Evolutionary conservation across 2,888 invertebrate genomes (phyloP), one percentile per base, ranked within the genome.

Genomic region (Strigamia crassipes): DNA sequence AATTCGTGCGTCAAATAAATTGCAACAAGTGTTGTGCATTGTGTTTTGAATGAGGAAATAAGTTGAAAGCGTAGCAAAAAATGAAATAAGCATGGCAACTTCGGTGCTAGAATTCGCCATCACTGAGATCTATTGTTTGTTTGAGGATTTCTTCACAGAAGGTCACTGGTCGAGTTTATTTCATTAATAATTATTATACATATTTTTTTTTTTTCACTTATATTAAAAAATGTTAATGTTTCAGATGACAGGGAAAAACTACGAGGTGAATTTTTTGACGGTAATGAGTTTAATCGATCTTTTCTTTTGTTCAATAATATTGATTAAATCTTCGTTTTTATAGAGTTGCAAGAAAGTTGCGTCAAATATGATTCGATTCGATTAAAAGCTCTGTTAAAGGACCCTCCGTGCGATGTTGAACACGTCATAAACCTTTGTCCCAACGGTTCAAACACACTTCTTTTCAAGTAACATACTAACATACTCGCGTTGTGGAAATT

Each of bases 391-490:
- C 89, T 93, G 82, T 89, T 96, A 82, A 90, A 91, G 79, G 91
- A 92, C 8, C 83, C 86, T 41, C 85, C 85, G 83, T 80, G 84
- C 18, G 86, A 85, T 81, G 83, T 85, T 23, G 84, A 84, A 81
- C 82, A 85, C 80, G 91, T 96, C 81, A 91, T 95, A 84, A 97
- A 97, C 87, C 91, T 95, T 90, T 93, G 96, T 3, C 95, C 95
- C 0, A 93, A 93, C 83, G 96, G 96, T 0, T 94, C 94, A 23
- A 95, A 94, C 86, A 96, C 96, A 0, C 88, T 97, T 83, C 89
- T 97, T 41, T 96, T 95, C 87, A 91, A 93, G 95, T n/a, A n/a
- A n/a, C n/a, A n/a, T n/a, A n/a, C n/a, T 10, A 77, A n/a, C 27
- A 3, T n/a, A 21, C 56, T 42, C 8, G 61, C 2, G 13, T 8